Percentiles rank a stretch among this genome's conserved stretches.
Conservation (phyloP, 2,888 invertebrate genomes). For the Deilephila porcellus region DNA sequence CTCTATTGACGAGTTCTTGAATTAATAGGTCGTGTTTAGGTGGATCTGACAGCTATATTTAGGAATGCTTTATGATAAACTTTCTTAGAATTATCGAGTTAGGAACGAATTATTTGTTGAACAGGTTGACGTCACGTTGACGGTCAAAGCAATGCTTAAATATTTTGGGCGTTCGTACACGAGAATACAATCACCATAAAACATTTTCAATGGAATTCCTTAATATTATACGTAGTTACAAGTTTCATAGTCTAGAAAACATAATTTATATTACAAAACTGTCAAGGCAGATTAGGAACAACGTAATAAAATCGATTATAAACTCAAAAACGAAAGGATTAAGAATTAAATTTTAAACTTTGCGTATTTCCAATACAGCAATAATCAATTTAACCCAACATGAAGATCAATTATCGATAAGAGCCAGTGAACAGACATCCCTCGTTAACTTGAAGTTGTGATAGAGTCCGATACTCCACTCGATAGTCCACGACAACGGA, state of each 20-base stretch:
- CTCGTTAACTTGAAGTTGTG: slow-evolving; percentile 12
- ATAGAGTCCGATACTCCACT: background rate
- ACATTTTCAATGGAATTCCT: no score
- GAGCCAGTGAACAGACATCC: slow-evolving; percentile 17
- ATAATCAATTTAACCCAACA: slow-evolving; percentile 45
- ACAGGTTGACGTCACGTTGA: no score
- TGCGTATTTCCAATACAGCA: slow-evolving; percentile 27
- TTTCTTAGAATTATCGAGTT: background rate
- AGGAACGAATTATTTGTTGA: no score
- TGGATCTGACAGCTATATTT: slow-evolving; percentile 1
- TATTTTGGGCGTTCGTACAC: no score
- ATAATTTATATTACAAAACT: no score
- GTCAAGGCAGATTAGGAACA: no score
- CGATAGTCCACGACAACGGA: slow-evolving; percentile 5
- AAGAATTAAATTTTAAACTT: background rate
- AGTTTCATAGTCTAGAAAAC: no score
- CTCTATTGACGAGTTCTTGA: background rate
- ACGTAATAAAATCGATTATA: background rate
- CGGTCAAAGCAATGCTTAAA: no score
- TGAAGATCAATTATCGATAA: slow-evolving; percentile 29
- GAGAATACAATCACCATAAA: no score
- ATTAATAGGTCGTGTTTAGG: background rate
- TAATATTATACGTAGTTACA: no score
- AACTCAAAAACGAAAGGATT: background rate
- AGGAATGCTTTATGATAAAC: background rate